Evolutionary conservation across 2,888 invertebrate genomes (phyloP).

Genomic region (Agrochola circellaris): DNA sequence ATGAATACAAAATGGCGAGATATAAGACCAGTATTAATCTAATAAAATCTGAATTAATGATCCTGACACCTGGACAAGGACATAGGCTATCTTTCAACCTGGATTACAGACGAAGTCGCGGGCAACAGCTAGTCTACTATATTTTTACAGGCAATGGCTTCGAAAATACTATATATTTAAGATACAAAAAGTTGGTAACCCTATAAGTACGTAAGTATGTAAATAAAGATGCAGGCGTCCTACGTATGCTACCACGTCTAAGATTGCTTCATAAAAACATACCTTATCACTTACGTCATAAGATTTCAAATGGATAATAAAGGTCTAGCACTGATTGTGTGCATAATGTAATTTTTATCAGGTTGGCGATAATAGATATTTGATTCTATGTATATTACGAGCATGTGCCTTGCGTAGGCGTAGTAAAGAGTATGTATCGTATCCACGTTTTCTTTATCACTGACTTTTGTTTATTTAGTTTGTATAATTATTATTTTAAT

Average conservation of each 20-base stretch:
- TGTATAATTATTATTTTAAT: constrained; percentile 44
- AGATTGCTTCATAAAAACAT: constrained; percentile 48
- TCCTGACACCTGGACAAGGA: too few species aligned
- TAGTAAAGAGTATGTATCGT: constrained; percentile 12
- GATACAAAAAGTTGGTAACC: too few species aligned
- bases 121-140: too few species aligned
- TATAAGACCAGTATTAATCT: too few species aligned
- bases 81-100: too few species aligned
- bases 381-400: constrained; percentile 43
- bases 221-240: constrained; percentile 64
- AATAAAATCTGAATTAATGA: too few species aligned
- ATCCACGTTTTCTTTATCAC: constrained; percentile 41
- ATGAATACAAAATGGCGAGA: too few species aligned
- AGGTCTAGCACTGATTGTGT: constrained; percentile 36
- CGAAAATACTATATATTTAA: too few species aligned
- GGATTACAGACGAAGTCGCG: too few species aligned
- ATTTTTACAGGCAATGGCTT: too few species aligned
- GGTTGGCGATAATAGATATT: constrained; percentile 66
- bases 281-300: constrained; percentile 49
- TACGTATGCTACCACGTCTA: constrained; percentile 43
- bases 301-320: constrained; percentile 55
- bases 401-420: constrained; percentile 29
- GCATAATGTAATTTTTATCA: constrained; percentile 66
- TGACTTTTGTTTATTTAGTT: constrained; percentile 49
- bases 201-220: constrained; percentile 43